phyloP scores from a whole-genome alignment of 2,888 invertebrate species.

The Ligdia adustata region DNA sequence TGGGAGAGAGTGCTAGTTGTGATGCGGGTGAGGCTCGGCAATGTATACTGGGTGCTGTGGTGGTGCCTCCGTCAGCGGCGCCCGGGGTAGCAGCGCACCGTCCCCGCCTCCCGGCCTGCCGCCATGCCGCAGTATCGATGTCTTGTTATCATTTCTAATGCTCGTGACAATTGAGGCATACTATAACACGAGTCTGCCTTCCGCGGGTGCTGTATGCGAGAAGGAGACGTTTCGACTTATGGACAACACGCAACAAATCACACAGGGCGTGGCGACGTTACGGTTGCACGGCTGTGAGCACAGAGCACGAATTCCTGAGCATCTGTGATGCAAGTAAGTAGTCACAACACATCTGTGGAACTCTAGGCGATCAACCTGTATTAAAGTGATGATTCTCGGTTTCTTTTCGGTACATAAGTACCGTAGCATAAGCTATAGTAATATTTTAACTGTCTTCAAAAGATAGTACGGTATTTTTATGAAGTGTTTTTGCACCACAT shows the following conservation, averaged over 20 bases:
- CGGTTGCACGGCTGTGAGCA: conserved; percentile 75
- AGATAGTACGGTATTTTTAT: conserved; percentile 8
- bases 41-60: conserved; percentile 45
- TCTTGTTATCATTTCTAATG: conserved; percentile 79
- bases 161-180: conserved; percentile 85
- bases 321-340: conserved; percentile 81
- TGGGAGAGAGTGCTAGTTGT: conserved; percentile 35
- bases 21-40: no score
- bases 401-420: no score
- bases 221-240: conserved; percentile 88
- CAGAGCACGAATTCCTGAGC: conserved; percentile 74
- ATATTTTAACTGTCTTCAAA: no score
- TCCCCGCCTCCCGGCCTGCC: conserved; percentile 81
- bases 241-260: conserved; percentile 75
- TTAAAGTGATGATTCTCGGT: conserved; percentile 58
- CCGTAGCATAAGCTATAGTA: no score
- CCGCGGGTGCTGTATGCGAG: conserved; percentile 93
- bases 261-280: conserved; percentile 77
- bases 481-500: background rate
- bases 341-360: conserved; percentile 75
- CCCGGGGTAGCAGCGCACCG: conserved; percentile 52
- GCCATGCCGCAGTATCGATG: conserved; percentile 73
- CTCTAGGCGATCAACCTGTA: conserved; percentile 78
- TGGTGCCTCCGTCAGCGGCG: conserved; percentile 34
- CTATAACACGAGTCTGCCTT: conserved; percentile 86